Evolutionary conservation across 23 tunicate species (phyloP).

Genomic region (Phallusia fumigata): DNA sequence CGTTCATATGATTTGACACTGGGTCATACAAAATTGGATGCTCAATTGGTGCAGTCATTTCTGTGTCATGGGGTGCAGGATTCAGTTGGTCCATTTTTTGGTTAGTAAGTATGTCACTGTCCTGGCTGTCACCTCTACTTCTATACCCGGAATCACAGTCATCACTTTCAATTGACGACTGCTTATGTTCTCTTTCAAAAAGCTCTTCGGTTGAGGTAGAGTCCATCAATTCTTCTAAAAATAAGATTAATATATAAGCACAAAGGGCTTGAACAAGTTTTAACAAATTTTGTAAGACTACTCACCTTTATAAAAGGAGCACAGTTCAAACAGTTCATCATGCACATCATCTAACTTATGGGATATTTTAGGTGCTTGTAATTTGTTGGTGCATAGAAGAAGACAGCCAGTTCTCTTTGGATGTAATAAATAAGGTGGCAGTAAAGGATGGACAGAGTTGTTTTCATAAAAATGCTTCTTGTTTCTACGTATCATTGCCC

Average conservation of each 20-base stretch:
- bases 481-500: too few relatives aligned
- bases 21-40: too few relatives aligned
- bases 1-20: too few relatives aligned
- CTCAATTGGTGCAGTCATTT: too few relatives aligned
- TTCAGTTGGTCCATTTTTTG: too few relatives aligned
- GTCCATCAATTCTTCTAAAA: not conserved
- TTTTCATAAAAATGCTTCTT: too few relatives aligned
- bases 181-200: not conserved
- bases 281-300: not conserved
- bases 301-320: not conserved
- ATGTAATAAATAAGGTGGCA: not conserved
- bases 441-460: not conserved
- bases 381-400: not conserved
- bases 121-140: conserved; percentile 8
- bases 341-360: not conserved
- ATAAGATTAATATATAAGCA: too few relatives aligned
- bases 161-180: not conserved
- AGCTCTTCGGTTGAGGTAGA: not conserved
- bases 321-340: not conserved
- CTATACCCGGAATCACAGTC: not conserved
- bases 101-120: not conserved
- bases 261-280: not conserved
- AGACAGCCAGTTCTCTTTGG: not conserved
- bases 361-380: not conserved
- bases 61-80: too few relatives aligned